Base-by-base conservation (phyloP, 2,797 vertebrate genomes). In the Esox lucius region DNA sequence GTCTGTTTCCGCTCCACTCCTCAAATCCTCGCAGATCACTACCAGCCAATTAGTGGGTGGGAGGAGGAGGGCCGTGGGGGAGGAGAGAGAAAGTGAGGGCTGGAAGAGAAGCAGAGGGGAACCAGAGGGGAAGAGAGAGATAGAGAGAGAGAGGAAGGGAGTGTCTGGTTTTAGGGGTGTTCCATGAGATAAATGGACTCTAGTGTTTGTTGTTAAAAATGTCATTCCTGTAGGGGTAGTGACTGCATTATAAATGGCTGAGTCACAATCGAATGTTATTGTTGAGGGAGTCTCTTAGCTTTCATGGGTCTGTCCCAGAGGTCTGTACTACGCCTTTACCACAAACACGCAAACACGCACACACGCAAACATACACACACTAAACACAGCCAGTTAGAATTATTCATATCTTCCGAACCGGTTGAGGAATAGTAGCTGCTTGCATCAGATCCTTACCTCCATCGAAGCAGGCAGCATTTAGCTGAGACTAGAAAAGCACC, bases 1-100 rank as follows among this genome's bases (percentile, higher is more conserved):
- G 16, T 42, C 39, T 9, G 17, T 53, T 19, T 53, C 7, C 35
- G 33, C 33, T 33, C 65, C 33, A 9, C 33, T 42, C 6, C 33
- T 68, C 33, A 68, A 68, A 68, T 68, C 65, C 33, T 68, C 31
- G 9, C 33, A 68, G n/a, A 68, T 68, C 19, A 9, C 31, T 15
- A 35, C 65, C 15, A 67, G 65, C 65, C 66, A 68, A 13, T 68
- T 68, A 68, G 33, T 3, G 49, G 16, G 15, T 4, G 49, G 16
- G 15, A 51, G 12, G 48, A 51, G 48, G 12, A 11, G 16, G 13
- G 16, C 2, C 2, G 16, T 16, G 48, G 16, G 16, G 16, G 48
- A 51, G 28, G 48, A 51, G 49, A 51, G 49, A 51, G 48, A 13
- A 11, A 49, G 48, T 13, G 48, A 49, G 48, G 15, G 48, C 11